Base-by-base conservation (phyloP, 1,140 invertebrate genomes). In the Aradophagus sp. region DNA sequence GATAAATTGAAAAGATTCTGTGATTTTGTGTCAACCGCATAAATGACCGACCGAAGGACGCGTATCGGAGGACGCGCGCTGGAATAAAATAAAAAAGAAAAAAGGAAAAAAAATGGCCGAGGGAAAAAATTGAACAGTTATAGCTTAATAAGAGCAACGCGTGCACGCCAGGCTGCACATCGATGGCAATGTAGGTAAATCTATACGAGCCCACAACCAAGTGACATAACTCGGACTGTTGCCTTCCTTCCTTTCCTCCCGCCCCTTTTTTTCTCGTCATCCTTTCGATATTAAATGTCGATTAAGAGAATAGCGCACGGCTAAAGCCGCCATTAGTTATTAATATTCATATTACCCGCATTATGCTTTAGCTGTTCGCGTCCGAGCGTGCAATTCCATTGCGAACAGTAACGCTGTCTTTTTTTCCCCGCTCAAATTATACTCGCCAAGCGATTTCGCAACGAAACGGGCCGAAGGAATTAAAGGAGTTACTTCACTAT, bases 121-220 rank as follows among this genome's bases (percentile, higher is more conserved):
- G 47, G 47, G 35, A 45, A 48, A 52, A 56, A 41, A 31, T 27
- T 17, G 29, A 58, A 50, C 36, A 42, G 47, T 50, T 39, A 53
- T 38, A 32, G 47, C 15, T 53, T 53, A 53, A 63, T 63, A 53
- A 47, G 39, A 47, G 39, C 27, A 19, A 48, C 16, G 19, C n/a
- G 52, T 36, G 44, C 36, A 58, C 62, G 44, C 27, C 19, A 52
- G 45, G 23, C 45, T 58, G 63, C 53, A 50, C 52, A 27, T 66
- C 6, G 52, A 56, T 66, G 47, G 27, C 58, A 67, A 58, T 67
- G 35, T 58, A 38, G 53, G 63, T 67, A 31, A 67, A 67, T 44
- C 53, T 42, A 58, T 67, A 58, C 50, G 19, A 38, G 16, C 23
- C 52, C 53, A 58, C 44, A 58, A 56, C 52, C 19, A 39, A 50